Evolutionary conservation across 2,888 invertebrate genomes (phyloP).

Genomic region (Myopa testacea): DNA sequence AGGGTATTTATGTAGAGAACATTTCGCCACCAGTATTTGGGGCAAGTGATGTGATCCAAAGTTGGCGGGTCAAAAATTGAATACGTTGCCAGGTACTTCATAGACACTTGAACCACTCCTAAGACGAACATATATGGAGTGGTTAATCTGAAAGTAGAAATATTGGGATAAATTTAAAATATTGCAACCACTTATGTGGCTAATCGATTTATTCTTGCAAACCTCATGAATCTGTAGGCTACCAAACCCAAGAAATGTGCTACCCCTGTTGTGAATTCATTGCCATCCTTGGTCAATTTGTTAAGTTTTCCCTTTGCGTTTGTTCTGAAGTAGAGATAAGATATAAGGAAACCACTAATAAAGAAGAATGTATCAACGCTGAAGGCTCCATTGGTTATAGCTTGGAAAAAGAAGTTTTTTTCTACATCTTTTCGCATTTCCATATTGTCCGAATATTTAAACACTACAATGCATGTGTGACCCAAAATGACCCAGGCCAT

Average conservation of each 20-base stretch:
- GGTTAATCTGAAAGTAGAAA: constrained; percentile 73
- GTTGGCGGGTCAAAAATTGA: constrained; percentile 88
- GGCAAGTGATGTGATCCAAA: constrained; percentile 83
- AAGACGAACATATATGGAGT: constrained; percentile 86
- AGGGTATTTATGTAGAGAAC: constrained; percentile 87
- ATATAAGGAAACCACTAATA: constrained; percentile 84
- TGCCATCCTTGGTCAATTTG: constrained; percentile 74
- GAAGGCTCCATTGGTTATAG: constrained; percentile 82
- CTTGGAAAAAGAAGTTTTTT: constrained; percentile 83
- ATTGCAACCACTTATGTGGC: not conserved
- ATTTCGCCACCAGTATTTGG: constrained; percentile 90
- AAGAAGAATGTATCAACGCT: constrained; percentile 88
- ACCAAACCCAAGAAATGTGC: constrained; percentile 82
- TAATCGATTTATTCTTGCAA: constrained; percentile 11
- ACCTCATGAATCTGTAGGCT: constrained; percentile 82
- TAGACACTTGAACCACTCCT: constrained; percentile 85
- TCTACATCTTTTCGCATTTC: constrained; percentile 78
- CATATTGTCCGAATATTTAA: constrained; percentile 88
- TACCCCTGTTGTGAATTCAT: constrained; percentile 74
- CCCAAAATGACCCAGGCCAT: constrained; percentile 81
- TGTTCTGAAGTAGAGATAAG: constrained; percentile 87
- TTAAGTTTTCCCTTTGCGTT: constrained; percentile 81
- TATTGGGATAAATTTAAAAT: constrained; percentile 31
- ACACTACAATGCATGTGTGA: constrained; percentile 82
- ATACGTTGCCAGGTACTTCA: constrained; percentile 86